These are phyloP conservation scores for Callitettix versicolor DNA, from an alignment of 1,140 invertebrate species.

Conservation along the genomic window DNA sequence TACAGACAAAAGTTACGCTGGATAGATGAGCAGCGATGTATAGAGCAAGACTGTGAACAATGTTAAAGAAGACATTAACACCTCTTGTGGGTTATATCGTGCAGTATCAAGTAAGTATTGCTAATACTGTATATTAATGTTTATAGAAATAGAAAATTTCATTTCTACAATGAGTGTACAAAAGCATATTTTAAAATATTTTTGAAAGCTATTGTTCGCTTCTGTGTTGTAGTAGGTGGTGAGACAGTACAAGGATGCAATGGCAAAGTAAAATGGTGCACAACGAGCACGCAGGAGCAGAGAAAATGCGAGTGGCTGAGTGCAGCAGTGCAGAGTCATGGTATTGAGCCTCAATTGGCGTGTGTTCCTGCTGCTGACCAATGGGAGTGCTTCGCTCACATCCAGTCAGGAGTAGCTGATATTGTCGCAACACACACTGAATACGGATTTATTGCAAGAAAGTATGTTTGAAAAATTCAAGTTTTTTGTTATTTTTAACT, in stretches of 20 bases:
- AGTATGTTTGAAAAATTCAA: conserved; percentile 35
- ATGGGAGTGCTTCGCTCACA: conserved; percentile 48
- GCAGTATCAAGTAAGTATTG: no score
- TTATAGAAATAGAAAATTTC: no score
- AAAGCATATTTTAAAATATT: no score
- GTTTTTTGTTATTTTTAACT: no score
- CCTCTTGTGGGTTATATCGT: no score
- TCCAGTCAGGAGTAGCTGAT: conserved; percentile 48
- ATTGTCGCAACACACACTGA: conserved; percentile 55
- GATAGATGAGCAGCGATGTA: no score
- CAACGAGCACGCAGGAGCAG: conserved; percentile 38
- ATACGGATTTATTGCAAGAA: conserved; percentile 55
- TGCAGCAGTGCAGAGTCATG: conserved; percentile 39
- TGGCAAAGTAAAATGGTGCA: conserved; percentile 44
- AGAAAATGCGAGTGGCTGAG: conserved; percentile 48
- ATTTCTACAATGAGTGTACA: no score
- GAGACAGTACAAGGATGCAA: conserved; percentile 30
- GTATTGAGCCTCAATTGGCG: conserved; percentile 43
- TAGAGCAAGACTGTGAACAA: no score
- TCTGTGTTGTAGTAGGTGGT: conserved; percentile 4
- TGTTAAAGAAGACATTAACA: no score
- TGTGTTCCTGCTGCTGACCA: conserved; percentile 35
- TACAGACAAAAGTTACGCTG: no score
- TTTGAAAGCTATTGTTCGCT: neutral
- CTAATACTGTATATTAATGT: no score